Conservation (phyloP, 2,797 vertebrate species). For the Centropyge bicolor region DNA sequence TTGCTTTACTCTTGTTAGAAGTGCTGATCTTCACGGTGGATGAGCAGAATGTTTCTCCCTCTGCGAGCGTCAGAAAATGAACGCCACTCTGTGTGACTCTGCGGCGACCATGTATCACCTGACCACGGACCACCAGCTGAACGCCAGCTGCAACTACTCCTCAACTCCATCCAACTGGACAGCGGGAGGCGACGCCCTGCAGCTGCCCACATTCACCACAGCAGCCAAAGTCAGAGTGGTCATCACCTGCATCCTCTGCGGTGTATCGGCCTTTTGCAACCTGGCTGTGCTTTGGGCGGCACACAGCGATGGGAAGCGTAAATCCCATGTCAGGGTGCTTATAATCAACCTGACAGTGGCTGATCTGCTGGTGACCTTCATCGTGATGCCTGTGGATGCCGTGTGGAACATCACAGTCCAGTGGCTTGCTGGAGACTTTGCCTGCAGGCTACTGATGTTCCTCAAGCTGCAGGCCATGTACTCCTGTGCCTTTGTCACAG, state of each 20-base stretch:
- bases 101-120: constrained; percentile 53
- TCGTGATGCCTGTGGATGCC: constrained; percentile 91
- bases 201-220: constrained; percentile 87
- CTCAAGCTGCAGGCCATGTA: constrained; percentile 92
- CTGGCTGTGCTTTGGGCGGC: constrained; percentile 86
- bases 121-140: constrained; percentile 44
- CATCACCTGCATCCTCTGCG: constrained; percentile 86
- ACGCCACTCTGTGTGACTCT: constrained; percentile 53
- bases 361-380: constrained; percentile 89
- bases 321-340: constrained; percentile 86
- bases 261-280: constrained; percentile 86
- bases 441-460: constrained; percentile 90
- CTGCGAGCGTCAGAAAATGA: constrained; percentile 62
- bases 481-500: constrained; percentile 90
- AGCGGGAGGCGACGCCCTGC: constrained; percentile 2
- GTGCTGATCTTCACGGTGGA: constrained; percentile 43
- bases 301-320: constrained; percentile 76
- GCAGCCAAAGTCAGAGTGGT: constrained; percentile 88
- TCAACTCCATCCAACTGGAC: constrained; percentile 55
- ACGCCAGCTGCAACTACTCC: constrained; percentile 67
- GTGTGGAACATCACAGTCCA: constrained; percentile 92
- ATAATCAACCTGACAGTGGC: constrained; percentile 89
- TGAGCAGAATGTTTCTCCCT: constrained; percentile 54
- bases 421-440: constrained; percentile 88
- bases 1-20: constrained; percentile 32